These are phyloP conservation scores for Perognathus longimembris DNA, from an alignment of 2,113 vertebrate species.

Conservation along the genomic window DNA sequence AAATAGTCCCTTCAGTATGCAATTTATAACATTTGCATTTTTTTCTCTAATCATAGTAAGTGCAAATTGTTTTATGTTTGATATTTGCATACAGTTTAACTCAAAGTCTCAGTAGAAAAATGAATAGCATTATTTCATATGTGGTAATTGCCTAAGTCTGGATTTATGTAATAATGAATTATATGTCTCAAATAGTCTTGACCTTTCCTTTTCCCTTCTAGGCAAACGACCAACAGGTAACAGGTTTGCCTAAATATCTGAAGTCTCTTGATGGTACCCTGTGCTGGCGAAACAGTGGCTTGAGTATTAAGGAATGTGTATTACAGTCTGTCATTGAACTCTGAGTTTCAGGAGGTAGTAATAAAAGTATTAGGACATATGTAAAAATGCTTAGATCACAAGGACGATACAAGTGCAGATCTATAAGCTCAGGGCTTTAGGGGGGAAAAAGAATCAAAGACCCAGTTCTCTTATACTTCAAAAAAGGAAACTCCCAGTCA, in stretches of 20 bases:
- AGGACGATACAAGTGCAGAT: not conserved
- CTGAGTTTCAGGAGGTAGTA: not conserved
- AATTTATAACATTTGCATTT: constrained; percentile 57
- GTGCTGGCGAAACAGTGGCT: not conserved
- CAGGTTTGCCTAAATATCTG: not conserved
- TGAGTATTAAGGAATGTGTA: not conserved
- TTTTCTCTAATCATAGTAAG: not conserved
- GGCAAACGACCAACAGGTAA: not conserved
- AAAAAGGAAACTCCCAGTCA: not conserved
- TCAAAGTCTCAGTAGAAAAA: constrained; percentile 14
- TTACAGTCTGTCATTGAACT: not conserved
- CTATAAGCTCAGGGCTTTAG: not conserved
- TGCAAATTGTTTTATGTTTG: constrained; percentile 23
- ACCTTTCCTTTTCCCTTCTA: not conserved
- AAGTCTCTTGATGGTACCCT: not conserved
- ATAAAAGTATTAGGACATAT: not conserved
- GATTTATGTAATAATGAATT: not conserved
- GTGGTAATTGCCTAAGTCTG: not conserved
- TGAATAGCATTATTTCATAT: not conserved
- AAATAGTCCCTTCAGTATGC: constrained; percentile 6
- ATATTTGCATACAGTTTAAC: constrained; percentile 27
- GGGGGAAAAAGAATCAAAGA: not conserved
- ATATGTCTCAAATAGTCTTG: not conserved
- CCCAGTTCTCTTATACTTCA: not conserved
- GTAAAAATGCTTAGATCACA: not conserved